Evolutionary conservation across 53 echinoderm and acorn worm species (phyloP).

Genomic region (Antedon mediterranea): DNA sequence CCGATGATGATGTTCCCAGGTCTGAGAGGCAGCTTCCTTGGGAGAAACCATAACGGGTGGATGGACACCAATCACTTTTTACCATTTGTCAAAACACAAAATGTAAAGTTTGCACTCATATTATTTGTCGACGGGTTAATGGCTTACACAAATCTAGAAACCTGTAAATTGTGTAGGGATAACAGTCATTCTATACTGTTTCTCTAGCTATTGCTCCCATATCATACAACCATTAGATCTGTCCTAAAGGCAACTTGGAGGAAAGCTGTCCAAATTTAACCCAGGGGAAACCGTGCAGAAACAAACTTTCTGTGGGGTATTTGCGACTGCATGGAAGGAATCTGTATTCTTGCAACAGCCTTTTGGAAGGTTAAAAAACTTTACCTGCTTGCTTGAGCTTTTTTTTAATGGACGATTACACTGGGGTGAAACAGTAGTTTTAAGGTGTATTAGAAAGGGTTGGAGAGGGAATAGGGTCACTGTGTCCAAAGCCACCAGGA

Average conservation of each 20-base stretch:
- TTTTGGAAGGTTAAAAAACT: too few relatives aligned
- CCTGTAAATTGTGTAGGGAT: not conserved
- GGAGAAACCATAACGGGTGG: slow-evolving; percentile 28
- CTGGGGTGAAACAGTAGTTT: too few relatives aligned
- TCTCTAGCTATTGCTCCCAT: slow-evolving; percentile 8
- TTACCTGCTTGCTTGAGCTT: too few relatives aligned
- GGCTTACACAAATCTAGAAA: slow-evolving; percentile 2
- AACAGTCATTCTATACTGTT: not conserved
- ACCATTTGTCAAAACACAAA: not conserved
- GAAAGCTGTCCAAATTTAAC: slow-evolving; percentile 16
- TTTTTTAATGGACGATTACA: too few relatives aligned
- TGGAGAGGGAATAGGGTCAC: too few relatives aligned
- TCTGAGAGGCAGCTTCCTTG: slow-evolving; percentile 13
- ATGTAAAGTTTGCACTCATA: slow-evolving; percentile 17
- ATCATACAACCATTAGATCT: slow-evolving; percentile 43
- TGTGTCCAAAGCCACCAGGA: too few relatives aligned
- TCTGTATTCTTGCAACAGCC: too few relatives aligned
- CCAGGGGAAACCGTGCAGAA: slow-evolving; percentile 25
- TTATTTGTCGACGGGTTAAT: slow-evolving; percentile 9
- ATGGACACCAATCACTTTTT: slow-evolving; percentile 35
- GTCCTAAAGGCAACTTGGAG: slow-evolving; percentile 26
- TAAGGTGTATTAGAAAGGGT: too few relatives aligned
- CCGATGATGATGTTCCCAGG: slow-evolving; percentile 32
- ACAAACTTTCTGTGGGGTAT: slow-evolving; percentile 22
- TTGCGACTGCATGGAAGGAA: slow-evolving; percentile 16